Evolutionary conservation across 2,797 vertebrate genomes (phyloP), one percentile per base, ranked within the genome.

Genomic region (Crocodylus rhombifer): DNA sequence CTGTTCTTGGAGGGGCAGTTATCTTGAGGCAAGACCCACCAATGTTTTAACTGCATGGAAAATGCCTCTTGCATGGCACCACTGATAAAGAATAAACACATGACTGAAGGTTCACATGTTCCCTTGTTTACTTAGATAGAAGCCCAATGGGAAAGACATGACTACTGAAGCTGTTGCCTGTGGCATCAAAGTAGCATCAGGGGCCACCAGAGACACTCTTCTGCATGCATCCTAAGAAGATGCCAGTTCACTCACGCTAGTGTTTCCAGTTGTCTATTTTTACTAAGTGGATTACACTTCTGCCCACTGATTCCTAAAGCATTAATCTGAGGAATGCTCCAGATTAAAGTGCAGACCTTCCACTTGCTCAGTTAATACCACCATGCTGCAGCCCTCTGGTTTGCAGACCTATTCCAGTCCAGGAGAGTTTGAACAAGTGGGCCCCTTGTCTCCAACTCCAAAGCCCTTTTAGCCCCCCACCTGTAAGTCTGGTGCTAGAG

Each of bases 321-420:
- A 42, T 9, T 65, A 76, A 17, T 5, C 15, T 14, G 61, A 62
- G 58, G 74, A 42, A 71, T 20, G 90, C 90, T 23, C 1, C 4
- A 65, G 71, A 91, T 63, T 73, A 91, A 91, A 61, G 80, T 33
- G 13, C 1, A n/a, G 8, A 91, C 60, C 84, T 76, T 86, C 28
- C 17, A 28, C 87, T 77, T 79, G 4, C 65, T 89, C 56, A 26
- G 64, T 81, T 78, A 21, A 56, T 80, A 77, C 77, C 89, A 67
- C 58, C 94, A 78, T 91, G 86, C 93, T 95, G 4, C 65, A 88
- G 80, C 61, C 93, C 76, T 92, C 86, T 80, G 84, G 84, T 89
- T 95, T 86, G 91, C 78, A 55, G 56, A 86, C 58, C n/a, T 88
- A 80, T 33, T 76, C 88, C 86, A 71, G 55, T 9, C 3, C 58